phyloP scores from a whole-genome alignment of 2,888 invertebrate species.

The Zelleria hepariella region DNA sequence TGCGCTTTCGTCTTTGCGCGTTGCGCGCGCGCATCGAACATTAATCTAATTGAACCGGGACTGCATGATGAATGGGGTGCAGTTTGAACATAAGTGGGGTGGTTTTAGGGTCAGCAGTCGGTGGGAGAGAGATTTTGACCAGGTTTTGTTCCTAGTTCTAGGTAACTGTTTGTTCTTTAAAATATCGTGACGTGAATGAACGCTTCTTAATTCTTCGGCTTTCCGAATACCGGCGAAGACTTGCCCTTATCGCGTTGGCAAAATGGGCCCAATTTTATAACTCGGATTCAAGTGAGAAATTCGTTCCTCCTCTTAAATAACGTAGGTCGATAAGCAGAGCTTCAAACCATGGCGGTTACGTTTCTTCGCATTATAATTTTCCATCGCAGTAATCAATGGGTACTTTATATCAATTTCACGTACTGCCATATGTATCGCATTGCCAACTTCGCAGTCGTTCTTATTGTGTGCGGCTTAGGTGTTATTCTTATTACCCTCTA shows the following conservation, averaged over 20 bases:
- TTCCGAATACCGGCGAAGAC: no score
- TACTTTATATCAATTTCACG: conserved; percentile 25
- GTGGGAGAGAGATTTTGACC: neutral
- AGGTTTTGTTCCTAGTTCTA: no score
- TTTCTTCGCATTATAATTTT: neutral
- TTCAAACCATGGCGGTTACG: neutral
- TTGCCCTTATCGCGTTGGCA: no score
- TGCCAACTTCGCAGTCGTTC: neutral
- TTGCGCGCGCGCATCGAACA: conserved; percentile 29
- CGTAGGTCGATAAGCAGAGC: no score
- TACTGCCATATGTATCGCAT: neutral
- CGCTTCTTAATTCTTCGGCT: no score
- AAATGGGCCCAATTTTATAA: no score
- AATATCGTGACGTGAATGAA: no score
- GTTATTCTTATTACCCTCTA: neutral
- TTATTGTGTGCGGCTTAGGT: neutral
- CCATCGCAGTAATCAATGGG: neutral
- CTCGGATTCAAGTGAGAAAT: no score
- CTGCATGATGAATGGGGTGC: conserved; percentile 41
- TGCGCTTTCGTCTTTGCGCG: conserved; percentile 20
- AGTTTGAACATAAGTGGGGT: conserved; percentile 20
- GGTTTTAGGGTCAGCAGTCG: neutral
- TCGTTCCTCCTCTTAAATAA: no score
- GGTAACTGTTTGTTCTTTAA: no score
- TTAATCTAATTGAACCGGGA: conserved; percentile 6